Conservation (phyloP, 2,888 invertebrate species). For the Drosophila melanosoma region DNA sequence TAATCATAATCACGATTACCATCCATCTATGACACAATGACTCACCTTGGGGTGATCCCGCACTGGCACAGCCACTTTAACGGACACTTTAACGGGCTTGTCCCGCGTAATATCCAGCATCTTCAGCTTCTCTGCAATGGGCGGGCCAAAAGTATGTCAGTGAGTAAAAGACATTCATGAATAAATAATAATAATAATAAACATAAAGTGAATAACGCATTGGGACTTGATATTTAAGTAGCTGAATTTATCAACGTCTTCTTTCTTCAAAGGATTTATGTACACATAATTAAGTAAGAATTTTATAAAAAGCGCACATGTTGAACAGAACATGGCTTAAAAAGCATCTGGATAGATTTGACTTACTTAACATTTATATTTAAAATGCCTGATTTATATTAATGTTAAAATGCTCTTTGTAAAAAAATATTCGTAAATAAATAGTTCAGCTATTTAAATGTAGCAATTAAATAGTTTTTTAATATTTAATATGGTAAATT, state of each 20-base stretch:
- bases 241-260: neutral
- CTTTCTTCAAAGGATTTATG: neutral
- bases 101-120: constrained; percentile 95
- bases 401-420: neutral
- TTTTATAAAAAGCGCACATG: neutral
- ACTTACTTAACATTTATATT: neutral
- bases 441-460: neutral
- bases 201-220: constrained; percentile 1
- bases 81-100: constrained; percentile 94
- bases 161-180: neutral
- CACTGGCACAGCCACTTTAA: constrained; percentile 93
- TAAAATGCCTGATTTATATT: neutral
- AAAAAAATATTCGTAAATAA: neutral
- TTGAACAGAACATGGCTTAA: neutral
- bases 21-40: constrained; percentile 81
- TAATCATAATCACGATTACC: constrained; percentile 20
- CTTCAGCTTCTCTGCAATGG: constrained; percentile 86
- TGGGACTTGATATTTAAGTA: neutral
- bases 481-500: neutral
- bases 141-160: neutral
- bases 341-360: neutral
- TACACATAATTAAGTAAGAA: neutral
- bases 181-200: constrained; percentile 2
- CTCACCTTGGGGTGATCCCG: constrained; percentile 94
- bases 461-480: neutral